Evolutionary conservation across 1,140 invertebrate species (phyloP), one percentile per base, ranked within the genome.

Genomic region (Drosophila sp.): DNA sequence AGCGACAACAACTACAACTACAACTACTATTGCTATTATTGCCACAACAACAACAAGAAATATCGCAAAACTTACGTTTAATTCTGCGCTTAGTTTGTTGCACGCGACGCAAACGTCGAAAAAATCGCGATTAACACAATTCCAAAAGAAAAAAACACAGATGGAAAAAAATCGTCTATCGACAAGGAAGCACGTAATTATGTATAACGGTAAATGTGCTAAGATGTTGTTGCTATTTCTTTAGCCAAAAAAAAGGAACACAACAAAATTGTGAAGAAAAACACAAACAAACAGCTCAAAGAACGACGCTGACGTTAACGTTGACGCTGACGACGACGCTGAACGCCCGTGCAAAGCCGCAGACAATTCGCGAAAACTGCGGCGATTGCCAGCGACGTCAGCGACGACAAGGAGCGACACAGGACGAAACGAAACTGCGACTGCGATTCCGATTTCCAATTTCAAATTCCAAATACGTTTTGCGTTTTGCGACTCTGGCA

Each of bases 111-210:
- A 64, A 67, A 76, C 27, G 64, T 29, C 63, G 18, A 62, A 67
- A 64, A 46, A 65, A 58, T 66, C 50, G 61, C 63, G 59, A 72
- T 36, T 50, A 48, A 48, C 29, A 64, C 50, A 40, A 38, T 51
- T 11, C 7, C 27, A 48, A 62, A 63, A 54, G 41, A 46, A 48
- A 53, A 38, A 59, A 50, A 43, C 41, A 43, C 34, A 53, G 18
- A 16, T 50, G 11, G 40, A 58, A 48, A 66, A 66, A 29, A 27
- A 21, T 40, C 38, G 57, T 48, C 51, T 63, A 72, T 72, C 56
- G 54, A 80, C 76, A 76, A 76, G 80, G 80, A 84, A 83, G 80
- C 80, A 84, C 80, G 80, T 84, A 83, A 78, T 83, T 83, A 73
- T 48, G 54, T 45, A 58, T 71, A 78, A 64, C 79, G 64, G 59